Percentiles rank a stretch among this genome's conserved stretches.
Conservation (phyloP, 2,113 vertebrate species). For the Dunckerocampus dactyliophorus region DNA sequence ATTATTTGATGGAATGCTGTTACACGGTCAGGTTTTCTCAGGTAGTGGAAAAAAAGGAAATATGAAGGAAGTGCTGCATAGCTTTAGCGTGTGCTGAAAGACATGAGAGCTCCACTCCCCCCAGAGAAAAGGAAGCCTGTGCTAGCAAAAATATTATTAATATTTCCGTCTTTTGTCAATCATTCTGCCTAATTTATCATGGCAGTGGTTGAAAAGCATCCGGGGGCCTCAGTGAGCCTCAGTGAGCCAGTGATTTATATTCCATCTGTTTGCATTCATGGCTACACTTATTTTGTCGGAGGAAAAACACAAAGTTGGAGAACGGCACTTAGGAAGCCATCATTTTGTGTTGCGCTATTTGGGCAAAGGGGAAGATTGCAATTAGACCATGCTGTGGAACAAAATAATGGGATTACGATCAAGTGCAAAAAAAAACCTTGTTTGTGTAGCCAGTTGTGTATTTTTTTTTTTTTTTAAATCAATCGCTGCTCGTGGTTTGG, state of each 20-base stretch:
- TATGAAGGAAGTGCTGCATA: constrained; percentile 29
- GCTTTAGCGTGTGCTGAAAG: constrained; percentile 12
- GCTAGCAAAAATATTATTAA: neutral
- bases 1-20: constrained; percentile 18
- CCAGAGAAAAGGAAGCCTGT: neutral
- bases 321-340: no score
- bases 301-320: no score
- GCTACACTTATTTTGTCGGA: no score
- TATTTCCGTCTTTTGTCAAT: neutral
- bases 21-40: constrained; percentile 20
- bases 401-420: no score
- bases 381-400: no score
- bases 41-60: constrained; percentile 15
- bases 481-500: no score
- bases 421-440: no score
- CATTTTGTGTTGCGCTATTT: no score
- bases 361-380: no score
- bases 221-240: no score
- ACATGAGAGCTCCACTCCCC: neutral
- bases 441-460: neutral
- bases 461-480: neutral
- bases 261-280: no score
- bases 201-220: neutral
- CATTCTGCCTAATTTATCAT: neutral
- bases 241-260: no score